These are phyloP conservation scores for Mya arenaria DNA, from an alignment of 1,140 invertebrate genomes.

Conservation along the genomic window DNA sequence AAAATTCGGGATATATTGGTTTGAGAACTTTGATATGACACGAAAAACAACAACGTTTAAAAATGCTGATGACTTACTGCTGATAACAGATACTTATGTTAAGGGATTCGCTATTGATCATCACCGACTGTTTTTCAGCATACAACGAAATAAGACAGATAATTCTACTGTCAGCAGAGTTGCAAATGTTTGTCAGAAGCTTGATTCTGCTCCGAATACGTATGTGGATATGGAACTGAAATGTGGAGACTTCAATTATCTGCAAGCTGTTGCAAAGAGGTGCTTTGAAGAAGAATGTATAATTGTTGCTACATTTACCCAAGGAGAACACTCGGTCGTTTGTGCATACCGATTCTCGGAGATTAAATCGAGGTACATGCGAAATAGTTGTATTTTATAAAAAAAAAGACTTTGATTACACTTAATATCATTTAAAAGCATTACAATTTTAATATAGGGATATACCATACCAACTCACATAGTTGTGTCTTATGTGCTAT, in stretches of 20 bases:
- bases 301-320: constrained; percentile 1
- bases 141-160: neutral
- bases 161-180: constrained; percentile 19
- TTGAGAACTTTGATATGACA: neutral
- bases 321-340: neutral
- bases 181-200: constrained; percentile 29
- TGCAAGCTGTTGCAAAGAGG: constrained; percentile 3
- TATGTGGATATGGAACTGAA: constrained; percentile 38
- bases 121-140: constrained; percentile 25
- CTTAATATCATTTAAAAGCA: too few relatives aligned
- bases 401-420: too few relatives aligned
- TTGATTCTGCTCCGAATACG: neutral
- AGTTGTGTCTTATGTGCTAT: too few relatives aligned
- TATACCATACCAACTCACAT: too few relatives aligned
- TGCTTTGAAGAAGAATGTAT: neutral
- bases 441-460: too few relatives aligned
- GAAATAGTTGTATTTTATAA: too few relatives aligned
- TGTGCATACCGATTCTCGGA: constrained; percentile 1
- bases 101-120: neutral
- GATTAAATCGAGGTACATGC: constrained; percentile 9
- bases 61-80: neutral
- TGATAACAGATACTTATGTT: constrained; percentile 16
- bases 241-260: constrained; percentile 17
- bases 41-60: too few relatives aligned
- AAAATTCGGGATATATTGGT: constrained; percentile 3